These are phyloP conservation scores for Caenorhabditis angaria DNA, from an alignment of 2,888 invertebrate genomes.

Conservation along the genomic window DNA sequence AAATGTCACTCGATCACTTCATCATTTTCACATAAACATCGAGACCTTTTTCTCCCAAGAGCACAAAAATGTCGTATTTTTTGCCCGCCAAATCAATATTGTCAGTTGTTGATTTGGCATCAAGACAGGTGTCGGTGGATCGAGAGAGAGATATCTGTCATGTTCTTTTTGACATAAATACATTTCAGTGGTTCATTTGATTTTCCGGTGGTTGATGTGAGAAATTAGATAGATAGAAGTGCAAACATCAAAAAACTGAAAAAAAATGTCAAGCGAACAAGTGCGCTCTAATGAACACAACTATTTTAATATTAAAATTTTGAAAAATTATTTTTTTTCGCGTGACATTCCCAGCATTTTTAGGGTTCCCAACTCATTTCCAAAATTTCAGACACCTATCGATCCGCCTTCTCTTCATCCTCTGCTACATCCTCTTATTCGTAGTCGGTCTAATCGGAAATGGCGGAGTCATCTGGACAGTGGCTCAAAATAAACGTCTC, in stretches of 20 bases:
- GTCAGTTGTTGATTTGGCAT: conserved; percentile 7
- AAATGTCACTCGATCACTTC: not conserved
- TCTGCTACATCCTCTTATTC: conserved; percentile 66
- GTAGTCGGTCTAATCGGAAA: conserved; percentile 67
- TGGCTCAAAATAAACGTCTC: conserved; percentile 64
- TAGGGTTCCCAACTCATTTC: not conserved
- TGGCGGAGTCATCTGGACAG: conserved; percentile 68
- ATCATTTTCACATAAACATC: conserved; percentile 12
- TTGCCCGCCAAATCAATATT: not conserved
- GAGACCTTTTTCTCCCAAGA: conserved; percentile 1
- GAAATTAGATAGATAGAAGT: too few relatives aligned
- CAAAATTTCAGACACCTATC: conserved; percentile 57
- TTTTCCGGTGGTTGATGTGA: too few relatives aligned
- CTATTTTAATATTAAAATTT: too few relatives aligned
- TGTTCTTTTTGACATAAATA: too few relatives aligned
- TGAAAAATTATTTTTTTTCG: too few relatives aligned
- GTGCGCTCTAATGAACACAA: too few relatives aligned
- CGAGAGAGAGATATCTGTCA: not conserved
- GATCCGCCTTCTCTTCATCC: conserved; percentile 61
- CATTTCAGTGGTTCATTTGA: too few relatives aligned
- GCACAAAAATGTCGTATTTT: not conserved
- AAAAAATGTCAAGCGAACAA: too few relatives aligned
- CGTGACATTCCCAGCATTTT: not conserved
- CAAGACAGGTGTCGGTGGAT: not conserved
- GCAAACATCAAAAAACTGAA: too few relatives aligned